Evolutionary conservation across 2,888 invertebrate species (phyloP).

Genomic region (Calameuta idolon): DNA sequence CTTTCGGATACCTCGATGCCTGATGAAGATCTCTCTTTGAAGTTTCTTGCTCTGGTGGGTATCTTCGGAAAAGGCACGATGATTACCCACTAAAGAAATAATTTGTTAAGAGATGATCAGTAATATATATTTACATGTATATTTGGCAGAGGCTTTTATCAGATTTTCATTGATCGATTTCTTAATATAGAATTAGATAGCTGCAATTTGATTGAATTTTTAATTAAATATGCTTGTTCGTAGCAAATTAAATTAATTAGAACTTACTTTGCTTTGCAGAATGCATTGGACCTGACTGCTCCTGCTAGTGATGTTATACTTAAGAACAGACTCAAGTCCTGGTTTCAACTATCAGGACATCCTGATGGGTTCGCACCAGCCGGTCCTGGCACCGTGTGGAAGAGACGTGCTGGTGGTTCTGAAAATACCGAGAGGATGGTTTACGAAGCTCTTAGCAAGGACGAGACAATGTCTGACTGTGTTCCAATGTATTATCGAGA

Average conservation of each 20-base stretch:
- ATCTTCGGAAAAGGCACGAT: neutral
- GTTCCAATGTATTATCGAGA: constrained; percentile 89
- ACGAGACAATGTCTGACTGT: constrained; percentile 78
- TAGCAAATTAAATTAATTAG: neutral
- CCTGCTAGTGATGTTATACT: constrained; percentile 89
- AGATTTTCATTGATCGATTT: constrained; percentile 2
- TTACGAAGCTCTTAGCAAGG: constrained; percentile 84
- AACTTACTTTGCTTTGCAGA: constrained; percentile 72
- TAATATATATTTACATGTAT: neutral
- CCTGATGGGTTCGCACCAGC: constrained; percentile 93
- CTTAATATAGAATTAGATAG: neutral
- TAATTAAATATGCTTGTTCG: neutral
- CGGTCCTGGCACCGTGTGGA: constrained; percentile 94
- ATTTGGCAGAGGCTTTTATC: neutral
- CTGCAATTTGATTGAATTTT: neutral
- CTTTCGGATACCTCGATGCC: constrained; percentile 57
- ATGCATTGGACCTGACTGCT: constrained; percentile 90
- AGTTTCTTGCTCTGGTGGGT: constrained; percentile 65
- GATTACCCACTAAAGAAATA: neutral
- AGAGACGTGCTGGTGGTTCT: constrained; percentile 79
- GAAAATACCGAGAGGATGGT: constrained; percentile 82
- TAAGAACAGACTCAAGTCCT: constrained; percentile 74
- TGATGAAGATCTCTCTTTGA: constrained; percentile 59
- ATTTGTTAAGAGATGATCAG: neutral
- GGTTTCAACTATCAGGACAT: constrained; percentile 95